Base-by-base conservation (phyloP, 2,888 invertebrate genomes). In the Odontothrips loti region DNA sequence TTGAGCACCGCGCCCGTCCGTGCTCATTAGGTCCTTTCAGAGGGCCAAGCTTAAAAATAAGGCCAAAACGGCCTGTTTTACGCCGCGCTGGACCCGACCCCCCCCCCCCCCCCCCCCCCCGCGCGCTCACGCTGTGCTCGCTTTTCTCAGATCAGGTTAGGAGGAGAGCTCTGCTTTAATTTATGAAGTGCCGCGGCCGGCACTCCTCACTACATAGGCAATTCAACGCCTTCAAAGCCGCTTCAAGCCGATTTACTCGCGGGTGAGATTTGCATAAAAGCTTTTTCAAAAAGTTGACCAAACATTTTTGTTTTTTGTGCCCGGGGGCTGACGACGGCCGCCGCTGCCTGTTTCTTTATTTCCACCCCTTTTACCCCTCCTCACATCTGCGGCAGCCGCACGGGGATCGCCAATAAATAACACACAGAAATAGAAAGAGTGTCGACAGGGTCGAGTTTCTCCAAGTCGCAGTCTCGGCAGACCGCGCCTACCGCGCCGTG, bases 21-120 rank as follows among this genome's bases (percentile, higher is more conserved):
- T 75, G 23, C 68, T 75, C 68, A 75, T 75, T 75, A 75, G 68
- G 27, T 23, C 27, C 58, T 58, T 27, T 75, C 68, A 75, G 68
- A 17, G 58, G 6, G n/a, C 34, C 58, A 11, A 17, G n/a, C 58
- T 11, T 58, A 15, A 58, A 58, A 58, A 58, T 58, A 58, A 58
- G 58, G 58, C 17, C 17, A 20, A 58, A 58, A 58, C n/a, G 58
- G 68, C 15, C 68, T 75, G 68, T 12, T 27, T 23, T 8, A 75
- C 68, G 23, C 68, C 58, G 20, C 58, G 20, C 34, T 43, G 34
- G 34, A 43, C 34, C 58, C n/a, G 58, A 20, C 17, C 0, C 58
- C 15, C 15, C n/a, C 58, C 20, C 15, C 1, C 23, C 6, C 3
- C 68, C 8, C 9, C 27, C 6, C 23, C 34, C 3, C 34, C 34